Percentiles rank a stretch among this genome's conserved stretches.
Evolutionary conservation across 2,113 vertebrate genomes (phyloP).

Genomic region (Maccullochella peelii): DNA sequence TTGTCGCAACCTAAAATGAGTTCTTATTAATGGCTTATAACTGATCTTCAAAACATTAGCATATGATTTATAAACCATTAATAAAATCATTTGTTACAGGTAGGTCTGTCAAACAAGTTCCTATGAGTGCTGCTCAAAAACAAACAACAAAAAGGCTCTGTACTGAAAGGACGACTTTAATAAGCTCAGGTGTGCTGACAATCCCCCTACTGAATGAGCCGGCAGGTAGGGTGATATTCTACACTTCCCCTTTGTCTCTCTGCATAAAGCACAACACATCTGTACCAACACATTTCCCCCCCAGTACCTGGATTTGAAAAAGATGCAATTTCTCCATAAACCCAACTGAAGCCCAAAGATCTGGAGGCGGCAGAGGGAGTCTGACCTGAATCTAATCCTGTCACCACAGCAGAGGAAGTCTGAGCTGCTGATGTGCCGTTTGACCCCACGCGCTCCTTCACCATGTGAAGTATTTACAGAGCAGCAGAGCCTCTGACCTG

Average conservation of each 20-base stretch:
- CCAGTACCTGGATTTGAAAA: background rate
- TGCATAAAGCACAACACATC: background rate
- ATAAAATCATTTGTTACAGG: background rate
- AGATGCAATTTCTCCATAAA: conserved; percentile 13
- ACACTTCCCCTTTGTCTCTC: background rate
- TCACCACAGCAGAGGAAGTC: conserved; percentile 39
- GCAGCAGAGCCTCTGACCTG: conserved; percentile 63
- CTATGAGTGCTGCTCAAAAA: background rate
- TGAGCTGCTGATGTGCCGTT: conserved; percentile 54
- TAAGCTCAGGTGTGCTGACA: background rate
- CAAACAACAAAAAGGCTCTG: background rate
- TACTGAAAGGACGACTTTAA: background rate
- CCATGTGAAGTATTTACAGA: conserved; percentile 75
- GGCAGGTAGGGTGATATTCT: background rate
- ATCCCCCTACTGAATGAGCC: background rate
- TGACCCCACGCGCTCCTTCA: conserved; percentile 65
- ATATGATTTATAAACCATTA: background rate
- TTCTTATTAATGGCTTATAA: background rate
- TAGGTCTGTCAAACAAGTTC: background rate
- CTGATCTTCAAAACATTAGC: background rate
- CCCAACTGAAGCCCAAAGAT: background rate
- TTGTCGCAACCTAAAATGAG: background rate
- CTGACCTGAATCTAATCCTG: conserved; percentile 38
- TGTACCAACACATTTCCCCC: background rate
- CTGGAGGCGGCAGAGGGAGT: conserved; percentile 7